A percentile compares a stretch with the other conserved stretches of the same genome.
Conservation (phyloP, 2,113 vertebrate genomes). For the Formicarius rufipectus region DNA sequence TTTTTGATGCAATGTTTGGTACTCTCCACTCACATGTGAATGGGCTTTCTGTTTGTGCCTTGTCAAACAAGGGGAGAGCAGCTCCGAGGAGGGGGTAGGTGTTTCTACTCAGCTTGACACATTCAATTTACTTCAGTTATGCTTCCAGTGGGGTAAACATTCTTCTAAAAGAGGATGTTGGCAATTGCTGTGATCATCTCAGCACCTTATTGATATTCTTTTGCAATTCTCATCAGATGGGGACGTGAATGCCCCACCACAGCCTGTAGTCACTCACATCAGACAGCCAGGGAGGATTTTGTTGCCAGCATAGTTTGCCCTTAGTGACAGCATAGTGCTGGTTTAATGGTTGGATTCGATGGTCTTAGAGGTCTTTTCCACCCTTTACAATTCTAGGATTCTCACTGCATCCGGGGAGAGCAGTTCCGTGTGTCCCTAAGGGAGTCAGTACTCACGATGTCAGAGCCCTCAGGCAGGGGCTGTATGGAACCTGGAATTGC, state of each 20-base stretch:
- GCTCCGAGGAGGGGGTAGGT: not conserved
- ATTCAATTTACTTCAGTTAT: slow-evolving; percentile 28
- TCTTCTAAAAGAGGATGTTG: not conserved
- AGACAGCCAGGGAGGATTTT: not conserved
- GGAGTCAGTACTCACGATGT: not conserved
- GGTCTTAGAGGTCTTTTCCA: not conserved
- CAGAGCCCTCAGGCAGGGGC: not conserved
- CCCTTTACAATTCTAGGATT: not conserved
- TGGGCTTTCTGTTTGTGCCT: slow-evolving; percentile 28
- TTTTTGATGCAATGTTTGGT: slow-evolving; percentile 53
- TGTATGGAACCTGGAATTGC: not conserved
- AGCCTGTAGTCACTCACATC: not conserved
- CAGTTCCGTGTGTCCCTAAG: no score
- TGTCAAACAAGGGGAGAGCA: slow-evolving; percentile 24
- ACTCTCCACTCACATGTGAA: not conserved
- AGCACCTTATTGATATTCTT: not conserved
- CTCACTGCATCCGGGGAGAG: not conserved
- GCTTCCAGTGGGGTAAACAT: slow-evolving; percentile 13
- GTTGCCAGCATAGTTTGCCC: not conserved
- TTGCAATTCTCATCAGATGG: not conserved
- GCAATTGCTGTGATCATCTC: not conserved
- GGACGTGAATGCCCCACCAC: fast-evolving
- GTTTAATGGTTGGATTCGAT: not conserved
- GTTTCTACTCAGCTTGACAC: slow-evolving; percentile 22
- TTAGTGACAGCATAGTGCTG: not conserved